These are phyloP conservation scores for Artibeus lituratus DNA, from an alignment of 2,797 vertebrate genomes.

Conservation along the genomic window DNA sequence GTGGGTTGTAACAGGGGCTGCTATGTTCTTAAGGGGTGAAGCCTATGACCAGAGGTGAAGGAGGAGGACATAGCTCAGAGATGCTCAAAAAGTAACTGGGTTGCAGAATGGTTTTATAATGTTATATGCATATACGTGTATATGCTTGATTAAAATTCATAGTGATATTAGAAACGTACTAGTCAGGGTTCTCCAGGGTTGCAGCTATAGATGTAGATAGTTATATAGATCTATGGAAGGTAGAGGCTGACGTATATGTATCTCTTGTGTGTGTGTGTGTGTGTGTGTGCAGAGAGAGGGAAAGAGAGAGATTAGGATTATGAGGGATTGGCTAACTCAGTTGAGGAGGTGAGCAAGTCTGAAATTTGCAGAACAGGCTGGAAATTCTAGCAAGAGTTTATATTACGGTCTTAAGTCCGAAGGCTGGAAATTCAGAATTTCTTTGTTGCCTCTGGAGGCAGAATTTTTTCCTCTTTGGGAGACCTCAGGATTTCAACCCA, in stretches of 20 bases:
- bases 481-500: background rate
- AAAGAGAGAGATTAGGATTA: background rate
- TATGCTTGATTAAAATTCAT: background rate
- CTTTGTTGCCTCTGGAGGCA: background rate
- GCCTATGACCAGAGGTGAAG: background rate
- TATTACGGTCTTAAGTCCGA: background rate
- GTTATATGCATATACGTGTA: background rate
- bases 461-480: background rate
- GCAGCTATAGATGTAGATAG: background rate
- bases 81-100: background rate
- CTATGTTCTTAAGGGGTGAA: background rate
- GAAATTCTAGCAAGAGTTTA: background rate
- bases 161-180: background rate
- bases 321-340: background rate
- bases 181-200: background rate
- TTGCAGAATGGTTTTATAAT: background rate
- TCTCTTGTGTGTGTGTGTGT: background rate
- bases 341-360: background rate
- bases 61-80: background rate
- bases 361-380: background rate
- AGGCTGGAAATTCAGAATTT: background rate
- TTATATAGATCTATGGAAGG: background rate
- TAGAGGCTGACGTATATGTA: too few species aligned
- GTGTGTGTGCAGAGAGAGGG: too few species aligned
- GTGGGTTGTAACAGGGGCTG: background rate